Conservation (phyloP, 2,888 invertebrate species). For the Chalcosyrphus nemorum region DNA sequence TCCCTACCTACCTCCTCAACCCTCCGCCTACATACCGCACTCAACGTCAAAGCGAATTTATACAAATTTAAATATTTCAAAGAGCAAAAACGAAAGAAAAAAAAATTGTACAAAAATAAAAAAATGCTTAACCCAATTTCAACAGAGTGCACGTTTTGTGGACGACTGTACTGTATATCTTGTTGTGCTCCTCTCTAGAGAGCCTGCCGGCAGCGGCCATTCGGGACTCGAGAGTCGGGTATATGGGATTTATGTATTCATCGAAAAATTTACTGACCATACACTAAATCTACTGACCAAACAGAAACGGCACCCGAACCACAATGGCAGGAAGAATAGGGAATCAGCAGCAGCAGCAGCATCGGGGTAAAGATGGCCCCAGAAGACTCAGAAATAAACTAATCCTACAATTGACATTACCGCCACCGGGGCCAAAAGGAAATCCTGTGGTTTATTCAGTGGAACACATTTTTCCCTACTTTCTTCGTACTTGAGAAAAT, state of each 20-base stretch:
- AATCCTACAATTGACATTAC: slow-evolving; percentile 71
- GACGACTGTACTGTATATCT: slow-evolving; percentile 31
- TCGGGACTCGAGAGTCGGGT: too few relatives aligned
- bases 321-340: neutral
- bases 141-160: slow-evolving; percentile 51
- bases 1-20: too few relatives aligned
- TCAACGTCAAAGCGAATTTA: slow-evolving; percentile 52
- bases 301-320: slow-evolving; percentile 26
- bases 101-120: neutral
- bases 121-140: slow-evolving; percentile 63
- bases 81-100: slow-evolving; percentile 29
- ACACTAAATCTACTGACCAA: slow-evolving; percentile 61
- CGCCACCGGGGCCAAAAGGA: slow-evolving; percentile 61
- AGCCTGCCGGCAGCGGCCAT: too few relatives aligned
- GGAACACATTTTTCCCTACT: slow-evolving; percentile 62
- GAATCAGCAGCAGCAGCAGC: too few relatives aligned
- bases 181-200: too few relatives aligned
- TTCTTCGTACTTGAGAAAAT: slow-evolving; percentile 63
- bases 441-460: slow-evolving; percentile 64
- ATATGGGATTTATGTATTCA: slow-evolving; percentile 64
- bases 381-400: slow-evolving; percentile 52
- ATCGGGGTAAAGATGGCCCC: neutral
- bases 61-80: slow-evolving; percentile 65
- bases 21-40: neutral
- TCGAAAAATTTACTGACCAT: slow-evolving; percentile 54